Conservation (phyloP, 1,140 invertebrate species). For the Phortica variegata region DNA sequence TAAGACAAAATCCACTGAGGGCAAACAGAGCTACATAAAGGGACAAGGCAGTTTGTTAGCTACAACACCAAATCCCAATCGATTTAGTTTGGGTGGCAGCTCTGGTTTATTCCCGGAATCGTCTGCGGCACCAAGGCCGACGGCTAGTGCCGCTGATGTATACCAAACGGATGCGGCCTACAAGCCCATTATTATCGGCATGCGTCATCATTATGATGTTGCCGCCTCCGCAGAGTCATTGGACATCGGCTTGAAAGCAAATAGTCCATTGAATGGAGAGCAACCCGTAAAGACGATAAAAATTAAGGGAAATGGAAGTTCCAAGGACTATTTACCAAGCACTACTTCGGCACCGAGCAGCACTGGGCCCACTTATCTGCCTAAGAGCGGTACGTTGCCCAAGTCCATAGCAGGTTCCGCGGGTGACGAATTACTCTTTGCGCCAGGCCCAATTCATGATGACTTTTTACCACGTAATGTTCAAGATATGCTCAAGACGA, state of each 20-base stretch:
- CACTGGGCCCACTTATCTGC: slow-evolving; percentile 48
- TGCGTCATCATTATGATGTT: slow-evolving; percentile 45
- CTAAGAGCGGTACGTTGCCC: slow-evolving; percentile 29
- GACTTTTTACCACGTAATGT: slow-evolving; percentile 55
- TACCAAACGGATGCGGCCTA: slow-evolving; percentile 39
- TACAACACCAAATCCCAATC: slow-evolving; percentile 35
- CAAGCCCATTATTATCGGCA: slow-evolving; percentile 41
- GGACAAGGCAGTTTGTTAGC: neutral
- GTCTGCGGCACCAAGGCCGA: slow-evolving; percentile 34
- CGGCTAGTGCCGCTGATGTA: slow-evolving; percentile 24
- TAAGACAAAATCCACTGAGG: slow-evolving; percentile 42
- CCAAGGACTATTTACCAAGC: slow-evolving; percentile 35
- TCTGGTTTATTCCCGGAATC: slow-evolving; percentile 35
- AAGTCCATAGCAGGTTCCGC: slow-evolving; percentile 26
- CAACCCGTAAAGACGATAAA: slow-evolving; percentile 14
- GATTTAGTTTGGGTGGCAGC: slow-evolving; percentile 22
- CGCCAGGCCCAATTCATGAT: slow-evolving; percentile 36
- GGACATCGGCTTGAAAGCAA: slow-evolving; percentile 7
- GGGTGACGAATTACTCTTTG: slow-evolving; percentile 38
- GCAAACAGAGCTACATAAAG: slow-evolving; percentile 29
- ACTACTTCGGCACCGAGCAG: slow-evolving; percentile 34
- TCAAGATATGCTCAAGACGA: slow-evolving; percentile 57
- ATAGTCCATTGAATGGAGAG: slow-evolving; percentile 9
- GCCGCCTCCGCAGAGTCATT: slow-evolving; percentile 31
- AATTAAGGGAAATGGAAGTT: slow-evolving; percentile 16